Base-by-base conservation (phyloP, 2,797 vertebrate genomes). In the Streptopelia turtur region DNA sequence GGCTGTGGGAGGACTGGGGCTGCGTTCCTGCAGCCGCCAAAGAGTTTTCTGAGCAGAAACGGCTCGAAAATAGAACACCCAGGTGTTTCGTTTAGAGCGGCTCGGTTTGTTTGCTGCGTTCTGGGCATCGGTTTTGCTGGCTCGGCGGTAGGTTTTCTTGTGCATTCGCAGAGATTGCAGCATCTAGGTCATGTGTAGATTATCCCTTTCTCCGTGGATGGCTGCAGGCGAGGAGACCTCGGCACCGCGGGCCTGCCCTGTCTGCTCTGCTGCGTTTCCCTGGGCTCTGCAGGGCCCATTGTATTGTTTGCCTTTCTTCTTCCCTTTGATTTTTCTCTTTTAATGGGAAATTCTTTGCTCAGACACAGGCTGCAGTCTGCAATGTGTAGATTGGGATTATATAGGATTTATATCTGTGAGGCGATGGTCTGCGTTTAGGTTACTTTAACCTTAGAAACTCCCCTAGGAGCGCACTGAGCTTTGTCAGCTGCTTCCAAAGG, bases 151-250 rank as follows among this genome's bases (percentile, higher is more conserved):
- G 28, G 56, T 71, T 90, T 83, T 39, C 72, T 45, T 65, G 61
- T 66, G 12, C 47, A 0, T 25, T 69, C 0, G 0, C 50, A 45
- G 81, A 47, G 71, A 76, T 30, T 71, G 77, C 65, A 53, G 91
- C 68, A 89, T 94, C 49, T 87, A 61, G 91, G 91, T 93, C 89
- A 94, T 31, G 89, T 92, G 87, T 87, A 66, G 94, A 93, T 95
- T 88, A 91, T 91, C 93, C 72, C n/a, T 69, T 93, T 93, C 72
- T 79, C 91, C 71, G 53, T 55, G 71, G 75, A 53, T 77, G 57
- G 5, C 49, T 18, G 1, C 25, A 49, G 30, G 49, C 9, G 5
- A 59, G 47, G 66, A 1, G 1, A 7, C 65, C 35, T 1, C 10
- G 1, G 56, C 21, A 0, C 18, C 50, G 52, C 3, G 21, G 16